Base-by-base conservation (phyloP, 2,797 vertebrate genomes). In the Phalloptychus januarius region DNA sequence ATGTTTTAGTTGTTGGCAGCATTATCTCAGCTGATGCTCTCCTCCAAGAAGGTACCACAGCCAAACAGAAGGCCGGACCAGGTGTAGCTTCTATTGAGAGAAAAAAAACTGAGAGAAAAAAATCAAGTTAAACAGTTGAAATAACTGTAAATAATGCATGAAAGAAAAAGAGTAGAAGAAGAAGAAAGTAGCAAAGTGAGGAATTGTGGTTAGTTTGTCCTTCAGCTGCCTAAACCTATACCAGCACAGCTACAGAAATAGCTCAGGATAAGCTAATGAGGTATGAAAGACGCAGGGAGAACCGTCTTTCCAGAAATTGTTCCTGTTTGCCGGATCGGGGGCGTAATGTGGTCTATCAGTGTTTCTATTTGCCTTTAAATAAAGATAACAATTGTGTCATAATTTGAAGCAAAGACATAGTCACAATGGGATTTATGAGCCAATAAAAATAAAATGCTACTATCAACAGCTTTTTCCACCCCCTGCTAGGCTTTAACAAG, bases 401-500 rank as follows among this genome's bases (percentile, higher is more conserved):
- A n/a, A 70, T 42, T 42, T 65, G 40, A 70, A 70, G 67, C 40
- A 40, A 70, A 44, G 25, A 7, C 36, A 25, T 11, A 20, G 61
- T 18, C 3, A 18, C 33, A 36, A 18, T 15, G 12, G 13, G 42
- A 16, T n/a, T 44, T 16, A 70, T 44, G 25, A 70, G 25, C 38
- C 23, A 44, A 28, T 28, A 70, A 44, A 70, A 69, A 69, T 10
- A 65, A 65, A 40, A 67, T 65, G 61, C 61, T 18, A 23, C 33
- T 7, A 50, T 50, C 40, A 74, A 48, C 15, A 18, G 72, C 31
- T 77, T 52, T 76, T 52, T 70, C 52, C 74, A 79, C 44, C 42
- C 70, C 71, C 76, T 40, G 63, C 36, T 73, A 45, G 44, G 77
- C 56, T 76, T 72, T 46, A 72, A 78, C 61, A 38, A 83, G 42